These are phyloP conservation scores for Falcaria lacertinaria DNA, from an alignment of 2,888 invertebrate species.

Conservation along the genomic window DNA sequence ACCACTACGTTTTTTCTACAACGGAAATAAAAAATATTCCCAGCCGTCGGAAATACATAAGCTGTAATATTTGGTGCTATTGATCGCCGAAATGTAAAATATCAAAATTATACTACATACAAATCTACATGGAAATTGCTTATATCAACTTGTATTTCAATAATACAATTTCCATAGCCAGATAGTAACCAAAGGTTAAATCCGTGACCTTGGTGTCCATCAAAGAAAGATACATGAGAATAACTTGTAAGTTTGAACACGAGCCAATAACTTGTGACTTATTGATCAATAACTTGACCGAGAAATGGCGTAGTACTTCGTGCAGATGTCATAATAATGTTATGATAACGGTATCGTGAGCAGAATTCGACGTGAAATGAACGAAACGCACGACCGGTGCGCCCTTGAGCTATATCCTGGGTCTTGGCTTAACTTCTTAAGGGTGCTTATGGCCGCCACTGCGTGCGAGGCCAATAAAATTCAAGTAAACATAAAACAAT, in stretches of 20 bases:
- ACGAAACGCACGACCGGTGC: slow-evolving; percentile 11
- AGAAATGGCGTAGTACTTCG: slow-evolving; percentile 2
- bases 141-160: too few relatives aligned
- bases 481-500: slow-evolving; percentile 1
- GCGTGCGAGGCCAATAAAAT: slow-evolving; percentile 1
- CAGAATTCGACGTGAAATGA: slow-evolving; percentile 1
- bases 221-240: background rate
- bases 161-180: too few relatives aligned
- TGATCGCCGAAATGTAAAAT: too few relatives aligned
- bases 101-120: too few relatives aligned
- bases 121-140: too few relatives aligned
- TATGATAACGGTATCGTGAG: slow-evolving; percentile 2
- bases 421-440: background rate
- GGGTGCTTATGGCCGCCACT: background rate
- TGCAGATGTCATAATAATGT: slow-evolving; percentile 3
- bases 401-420: slow-evolving; percentile 19
- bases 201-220: slow-evolving; percentile 3
- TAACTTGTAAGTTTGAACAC: background rate
- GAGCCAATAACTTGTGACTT: background rate
- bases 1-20: too few relatives aligned
- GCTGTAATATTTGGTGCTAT: too few relatives aligned
- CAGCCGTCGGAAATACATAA: too few relatives aligned
- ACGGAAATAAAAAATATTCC: too few relatives aligned
- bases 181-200: background rate
- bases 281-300: slow-evolving; percentile 1